phyloP scores from a whole-genome alignment of 1,140 invertebrate species.

The Leptinotarsa defecta region DNA sequence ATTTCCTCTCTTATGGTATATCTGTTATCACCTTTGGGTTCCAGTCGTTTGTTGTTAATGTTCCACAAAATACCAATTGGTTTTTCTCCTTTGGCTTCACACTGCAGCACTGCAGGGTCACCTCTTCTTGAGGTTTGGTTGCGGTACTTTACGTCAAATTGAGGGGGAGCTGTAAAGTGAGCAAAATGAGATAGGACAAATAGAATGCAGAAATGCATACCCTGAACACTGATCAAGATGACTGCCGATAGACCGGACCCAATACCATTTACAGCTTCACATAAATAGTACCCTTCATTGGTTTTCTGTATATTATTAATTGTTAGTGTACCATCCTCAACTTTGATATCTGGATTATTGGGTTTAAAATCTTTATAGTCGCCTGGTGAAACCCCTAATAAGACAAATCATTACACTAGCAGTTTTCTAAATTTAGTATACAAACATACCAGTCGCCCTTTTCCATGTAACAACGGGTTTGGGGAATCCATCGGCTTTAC shows the following conservation, averaged over 20 bases:
- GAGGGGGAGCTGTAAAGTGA: constrained; percentile 78
- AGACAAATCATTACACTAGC: not conserved
- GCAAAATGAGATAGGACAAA: not conserved
- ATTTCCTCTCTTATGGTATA: constrained; percentile 93
- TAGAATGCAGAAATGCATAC: constrained; percentile 58
- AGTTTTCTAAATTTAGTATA: not conserved
- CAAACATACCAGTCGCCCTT: constrained; percentile 81
- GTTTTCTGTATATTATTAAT: constrained; percentile 89
- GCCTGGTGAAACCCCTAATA: constrained; percentile 80
- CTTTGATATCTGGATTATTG: constrained; percentile 85
- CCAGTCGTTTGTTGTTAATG: constrained; percentile 89
- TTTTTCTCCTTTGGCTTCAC: constrained; percentile 95
- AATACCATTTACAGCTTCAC: constrained; percentile 94
- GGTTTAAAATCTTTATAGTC: constrained; percentile 91
- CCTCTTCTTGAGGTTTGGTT: constrained; percentile 88
- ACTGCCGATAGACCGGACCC: constrained; percentile 92
- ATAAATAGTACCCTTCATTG: constrained; percentile 93
- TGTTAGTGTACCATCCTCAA: constrained; percentile 87
- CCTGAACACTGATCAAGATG: constrained; percentile 90
- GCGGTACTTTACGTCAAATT: constrained; percentile 89
- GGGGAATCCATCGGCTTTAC: constrained; percentile 94
- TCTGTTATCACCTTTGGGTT: constrained; percentile 83
- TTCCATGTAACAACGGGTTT: constrained; percentile 94
- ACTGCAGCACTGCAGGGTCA: constrained; percentile 90
- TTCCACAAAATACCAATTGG: constrained; percentile 96